phyloP scores from a whole-genome alignment of 1,140 invertebrate genomes.

The Sesamia nonagrioides region DNA sequence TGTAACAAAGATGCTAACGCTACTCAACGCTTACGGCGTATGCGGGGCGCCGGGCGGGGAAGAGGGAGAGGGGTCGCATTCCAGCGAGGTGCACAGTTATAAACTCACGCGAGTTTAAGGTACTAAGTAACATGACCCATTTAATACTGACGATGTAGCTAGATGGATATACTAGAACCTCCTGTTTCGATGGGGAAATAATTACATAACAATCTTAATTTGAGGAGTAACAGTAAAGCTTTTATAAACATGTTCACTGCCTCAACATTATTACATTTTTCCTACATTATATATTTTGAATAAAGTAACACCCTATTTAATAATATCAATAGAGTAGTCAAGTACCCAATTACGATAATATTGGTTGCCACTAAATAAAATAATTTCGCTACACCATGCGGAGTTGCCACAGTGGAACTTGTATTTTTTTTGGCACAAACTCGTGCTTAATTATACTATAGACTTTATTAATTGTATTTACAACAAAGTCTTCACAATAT shows the following conservation, averaged over 20 bases:
- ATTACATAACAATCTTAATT: neutral
- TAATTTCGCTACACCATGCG: slow-evolving; percentile 1
- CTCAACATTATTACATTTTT: neutral
- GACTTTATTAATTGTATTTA: slow-evolving; percentile 64
- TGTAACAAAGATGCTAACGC: too few relatives aligned
- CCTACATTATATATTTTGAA: neutral
- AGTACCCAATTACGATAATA: neutral
- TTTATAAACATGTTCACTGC: neutral
- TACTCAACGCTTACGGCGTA: too few relatives aligned
- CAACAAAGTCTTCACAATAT: slow-evolving; percentile 73
- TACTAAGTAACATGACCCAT: neutral
- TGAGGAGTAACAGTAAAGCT: neutral
- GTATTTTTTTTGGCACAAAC: slow-evolving; percentile 79
- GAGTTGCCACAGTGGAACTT: slow-evolving; percentile 56
- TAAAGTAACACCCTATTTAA: neutral
- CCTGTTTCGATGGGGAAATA: neutral
- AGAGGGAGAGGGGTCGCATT: too few relatives aligned
- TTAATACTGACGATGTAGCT: slow-evolving; percentile 3
- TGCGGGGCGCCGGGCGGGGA: too few relatives aligned
- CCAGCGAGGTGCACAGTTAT: too few relatives aligned
- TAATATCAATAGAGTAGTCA: slow-evolving; percentile 12
- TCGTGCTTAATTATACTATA: slow-evolving; percentile 69
- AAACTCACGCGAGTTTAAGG: too few relatives aligned
- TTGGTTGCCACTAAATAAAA: slow-evolving; percentile 19
- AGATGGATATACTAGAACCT: neutral